Conservation (phyloP, 2,888 invertebrate species). For the Lypha dubia region DNA sequence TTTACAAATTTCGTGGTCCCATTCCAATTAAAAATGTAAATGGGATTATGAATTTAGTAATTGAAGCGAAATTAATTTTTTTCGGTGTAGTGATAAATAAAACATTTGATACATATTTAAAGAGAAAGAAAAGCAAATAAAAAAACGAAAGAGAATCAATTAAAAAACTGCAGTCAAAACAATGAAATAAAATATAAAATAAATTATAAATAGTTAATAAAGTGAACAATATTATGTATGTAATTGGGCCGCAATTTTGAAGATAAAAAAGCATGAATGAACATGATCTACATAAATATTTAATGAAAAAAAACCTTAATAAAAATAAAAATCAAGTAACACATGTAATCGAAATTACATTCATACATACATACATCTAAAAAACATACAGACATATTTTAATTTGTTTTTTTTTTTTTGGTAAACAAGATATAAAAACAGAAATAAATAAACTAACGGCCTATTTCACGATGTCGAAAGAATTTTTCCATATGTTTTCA, state of each 20-base stretch:
- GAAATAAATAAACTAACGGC: no score
- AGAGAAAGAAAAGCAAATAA: conserved; percentile 24
- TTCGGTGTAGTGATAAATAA: conserved; percentile 3
- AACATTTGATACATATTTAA: conserved; percentile 68
- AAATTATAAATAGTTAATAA: conserved; percentile 67
- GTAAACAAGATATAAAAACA: conserved; percentile 51
- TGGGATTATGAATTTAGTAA: no score
- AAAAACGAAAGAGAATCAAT: conserved; percentile 55
- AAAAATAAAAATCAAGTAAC: conserved; percentile 67
- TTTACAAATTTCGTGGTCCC: no score
- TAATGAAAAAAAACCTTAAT: conserved; percentile 46
- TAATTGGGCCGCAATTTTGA: conserved; percentile 45
- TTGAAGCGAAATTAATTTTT: no score
- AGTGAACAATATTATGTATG: conserved; percentile 59
- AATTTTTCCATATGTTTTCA: no score
- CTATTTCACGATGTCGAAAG: no score
- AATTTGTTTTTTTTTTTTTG: conserved; percentile 39
- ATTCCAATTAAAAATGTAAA: no score
- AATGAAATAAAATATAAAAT: conserved; percentile 64
- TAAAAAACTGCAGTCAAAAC: conserved; percentile 56
- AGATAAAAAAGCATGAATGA: conserved; percentile 65
- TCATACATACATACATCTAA: conserved; percentile 44
- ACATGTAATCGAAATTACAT: conserved; percentile 71
- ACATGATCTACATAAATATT: conserved; percentile 67
- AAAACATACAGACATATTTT: conserved; percentile 31